These are phyloP conservation scores for Macaria liturata DNA, from an alignment of 2,888 invertebrate genomes.

Conservation along the genomic window DNA sequence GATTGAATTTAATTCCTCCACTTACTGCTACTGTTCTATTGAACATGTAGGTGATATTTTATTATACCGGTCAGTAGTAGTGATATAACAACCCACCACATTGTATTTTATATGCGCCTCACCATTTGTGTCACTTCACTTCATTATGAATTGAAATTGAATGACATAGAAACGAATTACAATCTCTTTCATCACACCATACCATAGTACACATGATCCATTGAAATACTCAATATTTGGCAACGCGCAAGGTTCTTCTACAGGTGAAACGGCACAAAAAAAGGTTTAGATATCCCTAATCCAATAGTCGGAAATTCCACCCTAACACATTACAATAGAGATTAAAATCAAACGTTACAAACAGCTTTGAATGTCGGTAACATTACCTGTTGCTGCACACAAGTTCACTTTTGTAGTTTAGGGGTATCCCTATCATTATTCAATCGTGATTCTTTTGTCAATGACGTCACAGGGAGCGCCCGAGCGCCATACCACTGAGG, in stretches of 20 bases:
- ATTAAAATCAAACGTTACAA: conserved; percentile 17
- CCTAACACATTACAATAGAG: conserved; percentile 6
- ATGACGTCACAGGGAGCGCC: conserved; percentile 56
- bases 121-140: conserved; percentile 2
- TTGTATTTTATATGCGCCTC: conserved; percentile 10
- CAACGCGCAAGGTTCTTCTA: conserved; percentile 4
- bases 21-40: conserved; percentile 31
- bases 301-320: too few species aligned
- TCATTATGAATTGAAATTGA: conserved; percentile 15
- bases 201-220: not conserved
- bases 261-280: not conserved
- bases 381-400: conserved; percentile 44
- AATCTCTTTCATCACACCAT: conserved; percentile 1
- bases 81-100: not conserved
- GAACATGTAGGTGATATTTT: conserved; percentile 29
- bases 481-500: conserved; percentile 59
- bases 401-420: conserved; percentile 55
- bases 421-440: conserved; percentile 51
- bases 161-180: conserved; percentile 8
- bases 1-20: too few species aligned
- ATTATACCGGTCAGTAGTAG: conserved; percentile 4
- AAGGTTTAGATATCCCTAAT: conserved; percentile 1
- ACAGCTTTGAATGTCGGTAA: conserved; percentile 32
- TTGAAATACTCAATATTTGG: conserved; percentile 11
- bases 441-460: conserved; percentile 44